Base-by-base conservation (phyloP, 2,113 vertebrate genomes). In the Brachyhypopomus occidentalis region DNA sequence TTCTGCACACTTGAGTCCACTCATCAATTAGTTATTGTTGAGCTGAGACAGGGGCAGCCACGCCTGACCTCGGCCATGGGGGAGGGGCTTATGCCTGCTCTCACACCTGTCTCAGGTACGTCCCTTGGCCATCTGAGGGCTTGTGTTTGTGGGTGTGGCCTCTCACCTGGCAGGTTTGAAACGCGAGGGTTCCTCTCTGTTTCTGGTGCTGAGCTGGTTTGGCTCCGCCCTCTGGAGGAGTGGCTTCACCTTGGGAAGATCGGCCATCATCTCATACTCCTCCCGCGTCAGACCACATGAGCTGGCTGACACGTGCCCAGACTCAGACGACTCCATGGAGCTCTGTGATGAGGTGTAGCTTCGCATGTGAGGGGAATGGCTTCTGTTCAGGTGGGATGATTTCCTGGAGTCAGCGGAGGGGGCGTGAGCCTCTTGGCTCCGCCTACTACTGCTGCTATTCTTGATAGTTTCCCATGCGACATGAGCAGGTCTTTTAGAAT, bases 121-220 rank as follows among this genome's bases (percentile, higher is more conserved):
- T 52, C 45, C 45, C 45, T 52, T 8, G 9, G 45, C 45, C 45
- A 52, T 52, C 45, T 52, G 45, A 52, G 45, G 45, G 45, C 45
- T 52, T 52, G 41, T 30, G 41, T 41, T 41, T 1, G 41, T 41
- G 45, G 60, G 22, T 25, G 17, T 45, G 1, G 17, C 59, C 19
- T 71, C 16, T 20, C 48, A 95, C 91, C 98, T 96, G 88, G 98
- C 98, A 19, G 98, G 95, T 90, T 95, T 96, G 79, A 97, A 97
- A 86, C 98, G 95, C 83, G 93, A 94, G 20, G 93, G 94, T 0
- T 95, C 90, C 64, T 93, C 93, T 78, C 89, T 93, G 6, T 71
- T 94, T 72, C 87, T 93, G 5, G 72, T 94, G 67, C 91, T 94
- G 81, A 79, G 74, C 23, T 48, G 75, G 48, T 74, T 8, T 1